These are phyloP conservation scores for Melanotaenia maccullochi DNA, from an alignment of 2,797 vertebrate genomes.

Conservation along the genomic window DNA sequence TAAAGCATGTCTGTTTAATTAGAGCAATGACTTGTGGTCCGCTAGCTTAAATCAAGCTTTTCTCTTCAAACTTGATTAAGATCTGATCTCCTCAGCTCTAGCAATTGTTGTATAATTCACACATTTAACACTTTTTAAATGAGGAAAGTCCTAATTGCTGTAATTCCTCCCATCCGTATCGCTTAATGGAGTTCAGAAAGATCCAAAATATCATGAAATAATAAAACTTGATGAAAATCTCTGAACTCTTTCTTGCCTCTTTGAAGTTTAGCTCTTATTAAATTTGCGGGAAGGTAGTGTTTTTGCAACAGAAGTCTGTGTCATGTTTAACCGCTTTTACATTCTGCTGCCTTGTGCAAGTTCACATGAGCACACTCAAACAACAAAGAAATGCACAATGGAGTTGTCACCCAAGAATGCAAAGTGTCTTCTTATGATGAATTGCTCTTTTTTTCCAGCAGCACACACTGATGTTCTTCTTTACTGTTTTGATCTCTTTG, in stretches of 20 bases:
- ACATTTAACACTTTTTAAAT: slow-evolving; percentile 37
- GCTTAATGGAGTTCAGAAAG: slow-evolving; percentile 31
- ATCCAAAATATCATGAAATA: slow-evolving; percentile 40
- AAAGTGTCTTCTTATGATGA: slow-evolving; percentile 40
- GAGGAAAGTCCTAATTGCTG: slow-evolving; percentile 14
- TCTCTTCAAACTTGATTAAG: slow-evolving; percentile 9
- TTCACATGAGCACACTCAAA: background rate
- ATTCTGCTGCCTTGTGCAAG: background rate
- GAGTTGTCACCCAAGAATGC: slow-evolving; percentile 53
- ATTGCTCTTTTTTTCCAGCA: slow-evolving; percentile 45
- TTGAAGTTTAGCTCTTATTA: background rate
- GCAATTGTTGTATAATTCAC: slow-evolving; percentile 15
- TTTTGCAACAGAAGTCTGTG: background rate
- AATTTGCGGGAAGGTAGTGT: background rate
- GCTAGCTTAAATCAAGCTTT: slow-evolving; percentile 7
- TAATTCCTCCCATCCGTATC: slow-evolving; percentile 5
- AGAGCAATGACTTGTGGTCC: slow-evolving; percentile 18
- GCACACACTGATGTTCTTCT: slow-evolving; percentile 39
- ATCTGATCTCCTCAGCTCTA: slow-evolving; percentile 16
- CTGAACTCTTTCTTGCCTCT: background rate
- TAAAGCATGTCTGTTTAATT: slow-evolving; percentile 30
- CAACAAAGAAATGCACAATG: slow-evolving; percentile 13
- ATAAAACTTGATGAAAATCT: slow-evolving; percentile 49
- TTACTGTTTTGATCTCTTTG: slow-evolving; percentile 50
- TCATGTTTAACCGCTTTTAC: slow-evolving; percentile 5